Conservation (phyloP, 2,888 invertebrate genomes). For the Pyrrhosoma nymphula region DNA sequence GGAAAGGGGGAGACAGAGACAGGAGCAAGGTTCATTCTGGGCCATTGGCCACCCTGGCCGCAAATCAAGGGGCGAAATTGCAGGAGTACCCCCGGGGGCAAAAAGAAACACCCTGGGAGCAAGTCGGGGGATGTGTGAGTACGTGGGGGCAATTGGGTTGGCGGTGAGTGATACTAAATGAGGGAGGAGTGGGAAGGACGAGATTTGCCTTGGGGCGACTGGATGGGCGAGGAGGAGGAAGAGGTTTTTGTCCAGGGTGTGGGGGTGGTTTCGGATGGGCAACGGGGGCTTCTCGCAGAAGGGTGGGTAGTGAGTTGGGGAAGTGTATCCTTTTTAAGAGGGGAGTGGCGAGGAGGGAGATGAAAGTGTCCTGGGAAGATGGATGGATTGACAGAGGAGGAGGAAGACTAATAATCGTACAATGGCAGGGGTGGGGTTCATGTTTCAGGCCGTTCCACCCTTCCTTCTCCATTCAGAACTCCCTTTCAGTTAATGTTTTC, state of each 20-base stretch:
- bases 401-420: background rate
- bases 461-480: background rate
- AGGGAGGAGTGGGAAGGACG: background rate
- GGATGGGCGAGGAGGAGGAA: too few relatives aligned
- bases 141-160: background rate
- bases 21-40: conserved; percentile 6
- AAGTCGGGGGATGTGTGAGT: background rate
- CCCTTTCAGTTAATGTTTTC: background rate
- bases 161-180: background rate
- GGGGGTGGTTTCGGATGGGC: background rate
- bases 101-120: conserved; percentile 1
- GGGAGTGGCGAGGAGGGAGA: background rate
- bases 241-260: background rate
- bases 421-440: background rate
- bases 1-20: background rate
- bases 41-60: conserved; percentile 15
- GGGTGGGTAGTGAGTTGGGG: too few relatives aligned
- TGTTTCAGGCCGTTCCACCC: background rate
- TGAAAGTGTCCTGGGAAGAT: background rate
- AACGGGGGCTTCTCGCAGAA: background rate
- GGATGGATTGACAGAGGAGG: background rate
- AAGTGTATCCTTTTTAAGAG: too few relatives aligned
- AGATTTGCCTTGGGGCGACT: too few relatives aligned
- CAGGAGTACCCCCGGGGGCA: background rate
- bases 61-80: conserved; percentile 23